These are phyloP conservation scores for Alces alces DNA, from an alignment of 2,113 vertebrate genomes.

Conservation along the genomic window DNA sequence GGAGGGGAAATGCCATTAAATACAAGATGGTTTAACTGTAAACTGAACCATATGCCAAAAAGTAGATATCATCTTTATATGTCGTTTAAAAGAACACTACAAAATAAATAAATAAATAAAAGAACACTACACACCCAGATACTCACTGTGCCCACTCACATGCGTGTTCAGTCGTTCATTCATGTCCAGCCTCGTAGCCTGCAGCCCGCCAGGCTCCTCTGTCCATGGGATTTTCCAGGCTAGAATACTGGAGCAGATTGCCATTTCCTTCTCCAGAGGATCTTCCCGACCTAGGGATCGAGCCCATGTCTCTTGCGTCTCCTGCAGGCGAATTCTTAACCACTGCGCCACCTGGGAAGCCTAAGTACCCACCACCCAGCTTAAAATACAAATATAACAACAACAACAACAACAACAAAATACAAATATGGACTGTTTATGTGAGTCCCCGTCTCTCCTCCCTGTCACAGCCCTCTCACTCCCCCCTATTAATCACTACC, in stretches of 20 bases:
- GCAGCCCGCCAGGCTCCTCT: neutral
- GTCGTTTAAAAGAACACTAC: neutral
- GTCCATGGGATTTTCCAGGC: neutral
- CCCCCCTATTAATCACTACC: neutral
- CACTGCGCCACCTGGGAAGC: neutral
- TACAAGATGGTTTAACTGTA: neutral
- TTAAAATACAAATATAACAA: neutral
- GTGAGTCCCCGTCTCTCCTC: neutral
- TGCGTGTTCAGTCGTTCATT: neutral
- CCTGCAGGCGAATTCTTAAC: neutral
- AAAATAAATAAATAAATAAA: no score
- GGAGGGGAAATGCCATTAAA: neutral
- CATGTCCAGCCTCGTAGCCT: neutral
- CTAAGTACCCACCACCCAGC: neutral
- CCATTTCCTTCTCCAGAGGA: neutral
- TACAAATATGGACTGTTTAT: neutral
- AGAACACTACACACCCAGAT: neutral
- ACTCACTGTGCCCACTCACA: neutral
- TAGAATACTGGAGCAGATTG: neutral
- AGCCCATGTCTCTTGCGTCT: neutral
- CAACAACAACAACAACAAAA: neutral
- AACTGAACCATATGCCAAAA: neutral
- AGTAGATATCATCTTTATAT: neutral
- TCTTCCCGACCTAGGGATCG: neutral
- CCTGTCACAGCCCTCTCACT: neutral